Evolutionary conservation across 2,888 invertebrate genomes (phyloP), one percentile per base, ranked within the genome.

Genomic region (Lapara coniferarum): DNA sequence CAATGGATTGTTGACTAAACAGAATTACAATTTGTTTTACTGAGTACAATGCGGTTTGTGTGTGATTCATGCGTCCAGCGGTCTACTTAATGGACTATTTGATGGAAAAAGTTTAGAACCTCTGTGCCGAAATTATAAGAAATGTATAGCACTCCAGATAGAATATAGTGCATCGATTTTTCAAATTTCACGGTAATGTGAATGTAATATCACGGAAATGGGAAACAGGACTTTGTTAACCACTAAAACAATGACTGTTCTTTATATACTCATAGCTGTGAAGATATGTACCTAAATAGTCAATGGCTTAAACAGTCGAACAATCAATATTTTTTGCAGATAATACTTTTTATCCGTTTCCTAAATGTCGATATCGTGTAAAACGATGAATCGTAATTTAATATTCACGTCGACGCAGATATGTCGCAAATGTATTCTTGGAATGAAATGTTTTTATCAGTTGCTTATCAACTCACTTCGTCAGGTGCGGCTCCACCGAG

Each of bases 1-100:
- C 88, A 90, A 91, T 89, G 77, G 87, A 73, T 86, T 86, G 88
- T 91, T 90, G 88, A 89, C 83, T 87, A 83, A 80, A 75, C 78
- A 77, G 72, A 81, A 82, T 82, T 81, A 80, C 75, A 46, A 63
- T 63, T 63, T 63, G 46, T 16, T 63, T 63, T 19, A 19, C 2
- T 46, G 49, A 49, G 19, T 46, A 56, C 8, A 46, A 44, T 56
- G 67, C 56, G 66, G 66, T 53, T 66, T 30, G 72, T 78, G 76
- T 75, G 78, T 86, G 82, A 85, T 75, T 85, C 87, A 88, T 77
- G 71, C 73, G 70, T 76, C 59, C 59, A 16, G 49, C 49, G 13
- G 49, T 46, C 63, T 63, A 49, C 19, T 25, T 49, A 63, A n/a
- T 46, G n/a, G 63, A 6, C 13, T 6, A 13, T n/a, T 46, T 8